Evolutionary conservation across 2,888 invertebrate genomes (phyloP), one percentile per base, ranked within the genome.

Genomic region (Galerucella nymphaeae): DNA sequence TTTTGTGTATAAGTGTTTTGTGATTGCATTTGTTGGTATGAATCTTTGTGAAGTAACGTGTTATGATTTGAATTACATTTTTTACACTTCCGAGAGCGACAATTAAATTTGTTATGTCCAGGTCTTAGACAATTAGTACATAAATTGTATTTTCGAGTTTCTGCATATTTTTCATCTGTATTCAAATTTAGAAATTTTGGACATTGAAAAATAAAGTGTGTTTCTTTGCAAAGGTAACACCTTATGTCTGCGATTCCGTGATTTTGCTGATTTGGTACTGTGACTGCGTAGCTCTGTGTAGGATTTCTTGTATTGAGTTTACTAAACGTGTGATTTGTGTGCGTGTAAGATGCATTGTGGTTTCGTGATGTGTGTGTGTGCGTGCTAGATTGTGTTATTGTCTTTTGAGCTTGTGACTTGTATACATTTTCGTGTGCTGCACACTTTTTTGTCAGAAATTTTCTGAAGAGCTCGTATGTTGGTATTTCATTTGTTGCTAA

Each of bases 21-120:
- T n/a, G 42, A 10, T 20, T 53, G 20, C 10, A 20, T n/a, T 23
- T 16, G 42, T 16, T 18, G 55, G 4, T 18, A 55, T 18, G 2
- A 53, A 18, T 59, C 16, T 2, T 50, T 57, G 18, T 73, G 73
- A 9, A 73, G 45, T 23, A 69, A 9, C 6, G 70, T 70, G 16
- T 73, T 70, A 13, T 70, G 66, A 16, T 53, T 53, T n/a, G 30
- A 38, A 57, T 72, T 63, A 57, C 72, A 72, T 50, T 55, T 69
- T 72, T 45, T 66, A 30, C 57, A 66, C 6, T 57, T 57, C 2
- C 66, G 14, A n/a, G 66, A 57, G 6, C 66, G 58, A 66, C 66
- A 66, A 38, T 66, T 8, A 66, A 38, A 16, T 41, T 66, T 66
- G 30, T 30, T 10, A 66, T 66, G 66, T 8, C 66, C 66, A 2